These are phyloP conservation scores for Hephaestus fuliginosus DNA, from an alignment of 2,797 vertebrate genomes.

Conservation along the genomic window DNA sequence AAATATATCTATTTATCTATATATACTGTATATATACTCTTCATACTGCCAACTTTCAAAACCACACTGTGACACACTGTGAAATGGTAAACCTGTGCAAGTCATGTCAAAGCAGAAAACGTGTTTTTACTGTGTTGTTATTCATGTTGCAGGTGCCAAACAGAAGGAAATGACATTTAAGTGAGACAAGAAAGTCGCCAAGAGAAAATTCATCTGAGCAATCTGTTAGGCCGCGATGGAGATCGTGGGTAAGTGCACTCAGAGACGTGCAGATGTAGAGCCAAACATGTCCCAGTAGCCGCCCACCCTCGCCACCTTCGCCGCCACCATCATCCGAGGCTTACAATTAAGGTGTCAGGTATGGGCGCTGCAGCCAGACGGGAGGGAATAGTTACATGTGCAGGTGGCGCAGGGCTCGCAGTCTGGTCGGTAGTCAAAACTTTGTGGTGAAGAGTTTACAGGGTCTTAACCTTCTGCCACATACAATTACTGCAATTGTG, in stretches of 20 bases:
- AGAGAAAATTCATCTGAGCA: conserved; percentile 17
- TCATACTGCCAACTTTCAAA: background rate
- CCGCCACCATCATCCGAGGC: conserved; percentile 16
- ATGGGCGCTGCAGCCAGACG: conserved; percentile 42
- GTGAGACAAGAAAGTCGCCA: conserved; percentile 16
- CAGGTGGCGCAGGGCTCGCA: conserved; percentile 66
- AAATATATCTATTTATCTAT: background rate
- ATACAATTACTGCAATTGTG: conserved; percentile 68
- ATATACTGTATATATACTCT: no score
- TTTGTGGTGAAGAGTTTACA: conserved; percentile 66
- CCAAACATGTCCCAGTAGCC: conserved; percentile 38
- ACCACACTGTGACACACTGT: background rate
- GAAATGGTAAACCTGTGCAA: background rate
- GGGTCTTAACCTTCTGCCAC: conserved; percentile 73
- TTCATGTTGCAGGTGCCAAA: conserved; percentile 58
- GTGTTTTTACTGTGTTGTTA: background rate
- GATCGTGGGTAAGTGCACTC: conserved; percentile 74
- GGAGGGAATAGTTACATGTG: conserved; percentile 46
- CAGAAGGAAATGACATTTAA: conserved; percentile 52
- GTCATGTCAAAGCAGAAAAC: background rate
- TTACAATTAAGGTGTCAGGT: conserved; percentile 64
- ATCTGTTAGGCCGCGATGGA: conserved; percentile 65
- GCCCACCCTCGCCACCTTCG: background rate
- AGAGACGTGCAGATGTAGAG: conserved; percentile 12
- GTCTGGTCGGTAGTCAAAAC: conserved; percentile 68